Evolutionary conservation across 37 sponge, comb jelly and placozoan genomes (phyloP).

Genomic region (Dysidea cf. avara): DNA sequence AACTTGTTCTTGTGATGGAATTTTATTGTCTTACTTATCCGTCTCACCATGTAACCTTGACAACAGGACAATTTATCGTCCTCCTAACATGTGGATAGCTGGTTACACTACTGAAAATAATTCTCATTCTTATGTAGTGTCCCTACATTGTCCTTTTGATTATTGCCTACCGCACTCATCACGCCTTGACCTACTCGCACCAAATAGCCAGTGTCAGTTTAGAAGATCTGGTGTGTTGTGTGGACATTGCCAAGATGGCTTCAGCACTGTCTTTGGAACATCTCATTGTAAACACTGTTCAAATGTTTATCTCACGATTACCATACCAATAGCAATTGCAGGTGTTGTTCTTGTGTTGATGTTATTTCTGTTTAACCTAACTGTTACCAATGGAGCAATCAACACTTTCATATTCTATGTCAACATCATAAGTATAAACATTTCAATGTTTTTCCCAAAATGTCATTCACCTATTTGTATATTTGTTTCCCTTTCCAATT

Average conservation of each 20-base stretch:
- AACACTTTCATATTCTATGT: too few relatives aligned
- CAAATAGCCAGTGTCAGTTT: neutral
- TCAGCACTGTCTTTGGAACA: constrained; percentile 11
- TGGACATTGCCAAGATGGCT: neutral
- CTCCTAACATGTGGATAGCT: too few relatives aligned
- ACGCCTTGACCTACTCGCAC: neutral
- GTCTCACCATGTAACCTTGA: too few relatives aligned
- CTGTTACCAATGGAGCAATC: too few relatives aligned
- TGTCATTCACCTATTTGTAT: too few relatives aligned
- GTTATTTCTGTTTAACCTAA: constrained; percentile 13
- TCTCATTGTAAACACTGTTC: constrained; percentile 9
- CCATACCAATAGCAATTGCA: neutral
- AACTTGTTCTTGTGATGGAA: neutral
- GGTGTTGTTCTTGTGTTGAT: constrained; percentile 16
- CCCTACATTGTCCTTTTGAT: constrained; percentile 17
- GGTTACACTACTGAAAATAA: too few relatives aligned
- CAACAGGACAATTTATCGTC: too few relatives aligned
- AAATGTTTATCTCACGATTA: neutral
- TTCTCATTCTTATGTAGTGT: too few relatives aligned
- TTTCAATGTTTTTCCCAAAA: too few relatives aligned
- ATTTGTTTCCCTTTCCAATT: too few relatives aligned
- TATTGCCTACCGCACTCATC: too few relatives aligned
- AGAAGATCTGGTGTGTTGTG: constrained; percentile 4
- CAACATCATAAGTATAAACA: too few relatives aligned
- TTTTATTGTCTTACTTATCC: neutral